These are phyloP conservation scores for Sapajus apella DNA, from an alignment of 2,113 vertebrate species.

Conservation along the genomic window DNA sequence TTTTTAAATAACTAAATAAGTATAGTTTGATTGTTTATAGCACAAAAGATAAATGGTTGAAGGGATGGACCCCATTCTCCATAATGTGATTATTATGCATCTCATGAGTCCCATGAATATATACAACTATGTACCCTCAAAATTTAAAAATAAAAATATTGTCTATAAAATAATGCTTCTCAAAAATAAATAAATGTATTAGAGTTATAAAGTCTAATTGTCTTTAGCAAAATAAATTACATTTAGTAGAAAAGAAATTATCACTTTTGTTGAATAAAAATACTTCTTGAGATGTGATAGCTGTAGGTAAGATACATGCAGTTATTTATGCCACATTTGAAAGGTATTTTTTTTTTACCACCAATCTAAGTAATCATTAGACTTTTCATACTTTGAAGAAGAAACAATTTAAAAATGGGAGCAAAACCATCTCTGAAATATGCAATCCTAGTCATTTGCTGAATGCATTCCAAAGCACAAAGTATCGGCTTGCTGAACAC, in stretches of 20 bases:
- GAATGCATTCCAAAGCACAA: not conserved
- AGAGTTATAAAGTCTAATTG: not conserved
- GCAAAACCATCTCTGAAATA: not conserved
- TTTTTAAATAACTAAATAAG: too few relatives aligned
- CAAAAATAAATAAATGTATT: not conserved
- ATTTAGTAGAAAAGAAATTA: not conserved
- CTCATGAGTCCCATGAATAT: too few relatives aligned
- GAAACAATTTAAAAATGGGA: not conserved
- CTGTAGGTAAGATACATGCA: not conserved
- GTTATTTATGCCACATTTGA: not conserved
- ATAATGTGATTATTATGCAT: too few relatives aligned
- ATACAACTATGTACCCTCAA: too few relatives aligned
- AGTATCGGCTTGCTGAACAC: not conserved
- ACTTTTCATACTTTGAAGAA: not conserved
- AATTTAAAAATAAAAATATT: too few relatives aligned
- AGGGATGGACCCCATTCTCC: too few relatives aligned
- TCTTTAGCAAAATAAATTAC: not conserved
- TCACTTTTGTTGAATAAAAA: not conserved
- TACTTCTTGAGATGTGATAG: not conserved
- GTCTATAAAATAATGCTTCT: not conserved
- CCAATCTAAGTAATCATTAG: not conserved
- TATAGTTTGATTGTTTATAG: too few relatives aligned
- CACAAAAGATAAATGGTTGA: too few relatives aligned
- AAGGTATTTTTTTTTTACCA: not conserved
- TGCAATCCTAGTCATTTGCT: not conserved